Percentiles rank a stretch among this genome's conserved stretches.
phyloP scores from a whole-genome alignment of 2,113 vertebrate genomes.

The Bagarius yarrelli region DNA sequence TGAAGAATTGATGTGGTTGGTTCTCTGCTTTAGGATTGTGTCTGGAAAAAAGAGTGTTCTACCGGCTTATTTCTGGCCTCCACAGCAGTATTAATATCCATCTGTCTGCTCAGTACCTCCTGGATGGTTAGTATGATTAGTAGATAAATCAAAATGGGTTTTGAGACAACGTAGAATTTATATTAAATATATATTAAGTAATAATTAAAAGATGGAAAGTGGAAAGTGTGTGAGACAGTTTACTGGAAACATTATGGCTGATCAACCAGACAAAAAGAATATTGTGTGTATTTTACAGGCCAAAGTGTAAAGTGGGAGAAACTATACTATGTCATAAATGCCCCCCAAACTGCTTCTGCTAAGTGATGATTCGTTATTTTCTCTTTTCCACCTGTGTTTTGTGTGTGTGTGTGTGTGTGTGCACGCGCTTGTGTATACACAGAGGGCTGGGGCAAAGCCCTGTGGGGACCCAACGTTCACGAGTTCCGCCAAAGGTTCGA shows the following conservation, averaged over 20 bases:
- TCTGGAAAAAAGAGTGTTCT: slow-evolving; percentile 96
- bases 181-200: too few relatives aligned
- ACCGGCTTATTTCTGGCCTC: slow-evolving; percentile 93
- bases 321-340: background rate
- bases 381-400: background rate
- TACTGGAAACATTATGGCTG: background rate
- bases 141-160: too few relatives aligned
- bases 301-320: background rate
- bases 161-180: too few relatives aligned
- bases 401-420: background rate
- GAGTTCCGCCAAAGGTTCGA: slow-evolving; percentile 89
- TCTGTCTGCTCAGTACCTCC: slow-evolving; percentile 86
- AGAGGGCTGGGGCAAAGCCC: slow-evolving; percentile 87
- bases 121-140: slow-evolving; percentile 78
- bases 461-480: slow-evolving; percentile 87
- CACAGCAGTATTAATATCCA: slow-evolving; percentile 98
- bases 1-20: background rate
- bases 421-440: background rate
- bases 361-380: background rate
- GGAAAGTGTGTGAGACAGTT: background rate
- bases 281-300: background rate
- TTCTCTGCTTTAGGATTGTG: slow-evolving; percentile 78
- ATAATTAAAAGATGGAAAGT: too few relatives aligned
- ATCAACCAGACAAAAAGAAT: background rate
- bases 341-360: background rate